Base-by-base conservation (phyloP, 1,140 invertebrate species). In the Lepidostoma basale region DNA sequence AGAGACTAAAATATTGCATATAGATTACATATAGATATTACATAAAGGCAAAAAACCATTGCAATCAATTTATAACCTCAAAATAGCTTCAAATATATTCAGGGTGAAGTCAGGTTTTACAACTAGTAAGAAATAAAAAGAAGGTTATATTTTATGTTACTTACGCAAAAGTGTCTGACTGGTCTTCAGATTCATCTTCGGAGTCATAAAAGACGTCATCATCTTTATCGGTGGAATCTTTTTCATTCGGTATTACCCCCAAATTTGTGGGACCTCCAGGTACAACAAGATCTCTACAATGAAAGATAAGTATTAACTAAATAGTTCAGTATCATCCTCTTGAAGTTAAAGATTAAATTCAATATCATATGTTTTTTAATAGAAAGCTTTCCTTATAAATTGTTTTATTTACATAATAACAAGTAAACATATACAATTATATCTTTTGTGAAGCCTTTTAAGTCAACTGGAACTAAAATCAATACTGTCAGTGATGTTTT, bases 131-230 rank as follows among this genome's bases (percentile, higher is more conserved):
- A 36, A 9, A 36, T 4, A 45, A 18, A 45, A 18, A 45, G 8
- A 18, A 45, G 18, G 8, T 18, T 16, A 14, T 52, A 23, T 16
- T 12, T 2, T 8, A 52, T 30, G 44, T 33, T 47, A 77, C 83
- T 77, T 77, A 85, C 81, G 81, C 76, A 47, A 75, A 72, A 0
- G 79, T 75, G 69, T 84, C 85, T 1, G 76, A 75, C 62, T 85
- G 84, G 74, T 89, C 88, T 59, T 87, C 86, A 25, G 88, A 85
- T 75, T 90, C 87, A 68, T 88, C 88, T 73, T 88, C 88, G 12
- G 86, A 87, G 76, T 91, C 89, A 75, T 90, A 90, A 79, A 90
- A 90, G 25, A 89, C 86, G 72, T 90, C 89, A 71, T 90, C 89
- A 73, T 89, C 88, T 62, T 88, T 84, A n/a, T 86, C 83, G 56